These are phyloP conservation scores for Gallinago undulata DNA, from an alignment of 2,113 vertebrate species.

Conservation along the genomic window DNA sequence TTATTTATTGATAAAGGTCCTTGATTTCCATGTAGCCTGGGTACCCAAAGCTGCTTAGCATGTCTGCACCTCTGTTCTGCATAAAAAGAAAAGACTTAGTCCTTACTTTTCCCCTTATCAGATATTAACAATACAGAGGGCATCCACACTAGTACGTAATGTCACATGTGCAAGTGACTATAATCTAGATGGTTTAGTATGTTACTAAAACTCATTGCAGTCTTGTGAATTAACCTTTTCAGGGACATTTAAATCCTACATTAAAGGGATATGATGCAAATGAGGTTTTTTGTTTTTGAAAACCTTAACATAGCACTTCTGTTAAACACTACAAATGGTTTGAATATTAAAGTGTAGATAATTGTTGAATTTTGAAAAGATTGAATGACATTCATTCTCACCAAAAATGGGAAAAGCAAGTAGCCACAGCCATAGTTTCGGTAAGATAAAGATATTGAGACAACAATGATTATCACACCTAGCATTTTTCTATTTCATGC, in stretches of 20 bases:
- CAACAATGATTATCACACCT: neutral
- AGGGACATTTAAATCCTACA: neutral
- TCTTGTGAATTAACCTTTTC: neutral
- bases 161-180: neutral
- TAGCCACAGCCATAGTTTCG: neutral
- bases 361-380: neutral
- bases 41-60: neutral
- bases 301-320: neutral
- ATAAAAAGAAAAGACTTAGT: neutral
- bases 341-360: neutral
- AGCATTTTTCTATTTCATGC: neutral
- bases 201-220: neutral
- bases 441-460: neutral
- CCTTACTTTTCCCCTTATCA: neutral
- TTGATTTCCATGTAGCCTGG: neutral
- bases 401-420: neutral
- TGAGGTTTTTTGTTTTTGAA: neutral
- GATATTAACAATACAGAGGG: neutral
- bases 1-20: neutral
- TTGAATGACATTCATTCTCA: neutral
- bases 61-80: neutral
- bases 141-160: neutral
- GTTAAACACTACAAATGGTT: neutral
- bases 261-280: neutral
- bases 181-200: neutral